phyloP scores from a whole-genome alignment of 2,888 invertebrate genomes.

The Orthosia gothica region DNA sequence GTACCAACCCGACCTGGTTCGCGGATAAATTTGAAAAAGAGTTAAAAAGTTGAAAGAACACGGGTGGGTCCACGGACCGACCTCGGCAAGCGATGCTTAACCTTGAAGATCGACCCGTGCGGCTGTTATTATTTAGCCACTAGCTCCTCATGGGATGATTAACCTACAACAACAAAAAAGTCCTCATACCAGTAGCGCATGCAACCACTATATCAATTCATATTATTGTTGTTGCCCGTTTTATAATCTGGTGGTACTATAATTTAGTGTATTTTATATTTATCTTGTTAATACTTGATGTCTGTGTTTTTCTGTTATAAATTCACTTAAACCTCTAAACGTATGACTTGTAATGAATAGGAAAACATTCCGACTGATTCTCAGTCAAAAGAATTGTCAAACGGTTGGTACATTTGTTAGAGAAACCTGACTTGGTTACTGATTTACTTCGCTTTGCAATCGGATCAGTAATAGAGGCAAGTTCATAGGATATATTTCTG shows the following conservation, averaged over 20 bases:
- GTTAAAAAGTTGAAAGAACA: too few relatives aligned
- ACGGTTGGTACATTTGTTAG: neutral
- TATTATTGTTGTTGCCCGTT: neutral
- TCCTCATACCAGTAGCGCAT: too few relatives aligned
- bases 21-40: too few relatives aligned
- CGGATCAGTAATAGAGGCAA: neutral
- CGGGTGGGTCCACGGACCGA: too few relatives aligned
- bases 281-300: too few relatives aligned
- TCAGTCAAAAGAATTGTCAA: constrained; percentile 25
- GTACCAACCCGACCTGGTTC: too few relatives aligned
- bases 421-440: constrained; percentile 4
- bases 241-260: neutral
- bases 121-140: too few relatives aligned
- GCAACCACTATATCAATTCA: too few relatives aligned
- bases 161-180: too few relatives aligned
- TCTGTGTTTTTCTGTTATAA: neutral
- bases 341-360: neutral
- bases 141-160: too few relatives aligned
- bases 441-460: neutral
- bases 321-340: neutral
- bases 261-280: neutral
- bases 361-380: constrained; percentile 22
- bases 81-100: too few relatives aligned
- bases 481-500: neutral
- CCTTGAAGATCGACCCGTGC: too few relatives aligned